Conservation (phyloP, 2,797 vertebrate genomes). For the Malacoraja senta region DNA sequence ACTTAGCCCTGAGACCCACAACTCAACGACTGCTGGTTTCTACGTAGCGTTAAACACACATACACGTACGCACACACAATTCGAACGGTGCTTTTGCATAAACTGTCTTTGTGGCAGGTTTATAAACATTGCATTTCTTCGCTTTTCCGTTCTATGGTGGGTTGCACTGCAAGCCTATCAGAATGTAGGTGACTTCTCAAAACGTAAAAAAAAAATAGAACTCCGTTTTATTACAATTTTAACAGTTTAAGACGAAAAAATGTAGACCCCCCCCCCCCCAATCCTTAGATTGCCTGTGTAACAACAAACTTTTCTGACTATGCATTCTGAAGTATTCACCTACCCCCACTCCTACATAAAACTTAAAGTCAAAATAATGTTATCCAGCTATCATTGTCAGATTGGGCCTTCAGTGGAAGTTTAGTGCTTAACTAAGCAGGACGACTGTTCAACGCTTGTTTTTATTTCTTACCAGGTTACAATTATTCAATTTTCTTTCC, state of each 20-base stretch:
- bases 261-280: too few relatives aligned
- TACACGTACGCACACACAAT: not conserved
- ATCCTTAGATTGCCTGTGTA: not conserved
- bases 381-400: not conserved
- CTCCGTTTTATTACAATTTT: not conserved
- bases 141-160: too few relatives aligned
- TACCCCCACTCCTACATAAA: not conserved
- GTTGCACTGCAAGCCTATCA: not conserved
- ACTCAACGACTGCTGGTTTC: not conserved
- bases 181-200: not conserved
- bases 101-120: too few relatives aligned
- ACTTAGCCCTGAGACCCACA: not conserved
- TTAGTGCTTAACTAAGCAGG: not conserved
- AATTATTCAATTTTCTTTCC: not conserved
- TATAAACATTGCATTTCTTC: too few relatives aligned
- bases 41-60: not conserved
- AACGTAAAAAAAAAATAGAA: not conserved
- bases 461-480: not conserved
- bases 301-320: not conserved
- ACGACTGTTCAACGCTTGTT: not conserved
- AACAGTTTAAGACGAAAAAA: not conserved
- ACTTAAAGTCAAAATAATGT: not conserved
- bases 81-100: not conserved
- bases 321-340: conserved; percentile 5
- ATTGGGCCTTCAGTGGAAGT: not conserved